Conservation (phyloP, 2,888 invertebrate genomes). For the Volucella bombylans region DNA sequence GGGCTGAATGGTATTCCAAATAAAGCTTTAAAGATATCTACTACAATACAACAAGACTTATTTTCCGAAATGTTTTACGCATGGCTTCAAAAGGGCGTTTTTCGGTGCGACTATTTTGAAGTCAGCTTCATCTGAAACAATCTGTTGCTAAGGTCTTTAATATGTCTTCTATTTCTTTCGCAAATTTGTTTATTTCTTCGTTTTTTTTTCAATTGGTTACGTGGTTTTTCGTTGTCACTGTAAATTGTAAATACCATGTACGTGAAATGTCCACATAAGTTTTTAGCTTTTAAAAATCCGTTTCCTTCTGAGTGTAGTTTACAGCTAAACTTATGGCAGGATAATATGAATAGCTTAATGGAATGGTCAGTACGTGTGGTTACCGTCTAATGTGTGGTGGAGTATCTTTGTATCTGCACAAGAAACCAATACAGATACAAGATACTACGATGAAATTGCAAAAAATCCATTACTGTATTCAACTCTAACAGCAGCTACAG, state of each 20-base stretch:
- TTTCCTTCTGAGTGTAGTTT: conserved; percentile 66
- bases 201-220: no score
- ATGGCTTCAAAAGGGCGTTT: no score
- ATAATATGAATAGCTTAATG: conserved; percentile 72
- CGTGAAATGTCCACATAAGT: conserved; percentile 64
- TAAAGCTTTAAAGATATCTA: no score
- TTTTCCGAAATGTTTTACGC: no score
- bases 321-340: conserved; percentile 65
- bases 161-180: no score
- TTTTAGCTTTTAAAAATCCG: conserved; percentile 67
- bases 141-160: no score
- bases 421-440: conserved; percentile 12
- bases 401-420: conserved; percentile 32
- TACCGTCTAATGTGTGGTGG: conserved; percentile 39
- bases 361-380: conserved; percentile 69
- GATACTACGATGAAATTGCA: conserved; percentile 36
- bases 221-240: conserved; percentile 25
- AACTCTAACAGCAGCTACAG: background rate
- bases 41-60: no score
- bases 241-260: conserved; percentile 51
- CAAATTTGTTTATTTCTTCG: no score
- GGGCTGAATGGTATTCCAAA: no score
- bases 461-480: conserved; percentile 3
- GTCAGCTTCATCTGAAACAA: no score
- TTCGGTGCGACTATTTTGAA: no score